Percentiles rank a stretch among this genome's conserved stretches.
phyloP scores from a whole-genome alignment of 35 echinoderm and acorn worm species.

The Eucidaris tribuloides region DNA sequence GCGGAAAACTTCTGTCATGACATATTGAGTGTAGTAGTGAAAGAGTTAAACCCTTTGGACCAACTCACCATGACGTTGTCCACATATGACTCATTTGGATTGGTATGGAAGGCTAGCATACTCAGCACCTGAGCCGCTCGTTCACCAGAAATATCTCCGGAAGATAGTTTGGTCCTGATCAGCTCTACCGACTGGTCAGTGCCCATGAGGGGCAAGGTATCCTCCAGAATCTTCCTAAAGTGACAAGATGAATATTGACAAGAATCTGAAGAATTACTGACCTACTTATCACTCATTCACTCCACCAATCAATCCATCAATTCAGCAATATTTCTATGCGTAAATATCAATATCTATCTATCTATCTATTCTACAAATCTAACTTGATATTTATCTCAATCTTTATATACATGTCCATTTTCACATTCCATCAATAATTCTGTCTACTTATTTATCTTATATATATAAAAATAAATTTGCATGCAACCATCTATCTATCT shows the following conservation, averaged over 20 bases:
- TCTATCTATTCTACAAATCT: no score
- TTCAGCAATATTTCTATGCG: no score
- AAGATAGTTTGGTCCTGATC: conserved; percentile 1
- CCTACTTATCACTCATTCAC: no score
- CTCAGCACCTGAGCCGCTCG: conserved; percentile 27
- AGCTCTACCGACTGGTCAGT: conserved; percentile 40
- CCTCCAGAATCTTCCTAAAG: conserved; percentile 47
- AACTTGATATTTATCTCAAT: no score
- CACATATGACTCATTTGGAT: conserved; percentile 1
- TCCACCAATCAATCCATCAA: no score
- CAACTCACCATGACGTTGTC: conserved; percentile 40
- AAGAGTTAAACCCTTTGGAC: not conserved
- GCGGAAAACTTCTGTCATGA: not conserved
- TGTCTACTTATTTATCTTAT: no score
- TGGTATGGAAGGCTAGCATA: conserved; percentile 26
- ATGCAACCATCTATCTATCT: no score
- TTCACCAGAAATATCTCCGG: not conserved
- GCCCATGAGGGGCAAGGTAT: conserved; percentile 29
- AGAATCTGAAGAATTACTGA: not conserved
- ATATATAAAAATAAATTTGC: no score
- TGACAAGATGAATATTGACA: not conserved
- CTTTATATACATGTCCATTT: no score
- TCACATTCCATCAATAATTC: no score
- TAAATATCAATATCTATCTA: no score
- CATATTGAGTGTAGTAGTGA: no score